These are phyloP conservation scores for Drosophila hydei DNA, from an alignment of 1,140 invertebrate species.

Conservation along the genomic window DNA sequence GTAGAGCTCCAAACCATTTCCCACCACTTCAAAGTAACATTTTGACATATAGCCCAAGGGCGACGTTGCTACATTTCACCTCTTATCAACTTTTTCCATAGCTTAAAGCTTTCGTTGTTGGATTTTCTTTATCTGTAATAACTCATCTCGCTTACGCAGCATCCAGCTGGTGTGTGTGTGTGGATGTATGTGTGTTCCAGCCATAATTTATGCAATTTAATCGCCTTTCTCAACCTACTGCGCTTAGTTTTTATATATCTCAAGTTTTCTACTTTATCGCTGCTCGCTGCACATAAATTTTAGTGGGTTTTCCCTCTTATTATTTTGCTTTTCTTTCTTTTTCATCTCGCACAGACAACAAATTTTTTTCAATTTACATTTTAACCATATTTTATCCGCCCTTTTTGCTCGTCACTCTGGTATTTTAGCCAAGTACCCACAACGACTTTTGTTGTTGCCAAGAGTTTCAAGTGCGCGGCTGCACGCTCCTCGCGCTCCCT, in stretches of 20 bases:
- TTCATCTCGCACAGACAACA: constrained; percentile 41
- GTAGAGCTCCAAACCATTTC: no score
- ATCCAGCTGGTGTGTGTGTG: constrained; percentile 27
- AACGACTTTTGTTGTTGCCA: constrained; percentile 30
- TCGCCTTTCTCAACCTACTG: constrained; percentile 53
- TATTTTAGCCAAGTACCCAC: constrained; percentile 13
- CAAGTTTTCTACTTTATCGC: constrained; percentile 49
- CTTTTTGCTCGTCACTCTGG: constrained; percentile 20
- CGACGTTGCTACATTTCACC: constrained; percentile 30
- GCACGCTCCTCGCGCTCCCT: constrained; percentile 7
- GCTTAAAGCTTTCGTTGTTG: constrained; percentile 29
- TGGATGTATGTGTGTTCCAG: constrained; percentile 10
- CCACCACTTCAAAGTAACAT: neutral
- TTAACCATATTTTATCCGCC: constrained; percentile 63
- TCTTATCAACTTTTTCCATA: neutral
- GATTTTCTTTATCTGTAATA: constrained; percentile 53
- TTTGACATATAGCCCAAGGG: neutral
- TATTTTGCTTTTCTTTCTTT: neutral
- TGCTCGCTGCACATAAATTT: constrained; percentile 58
- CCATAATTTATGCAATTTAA: constrained; percentile 72
- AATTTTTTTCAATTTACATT: constrained; percentile 57
- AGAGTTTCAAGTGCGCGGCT: constrained; percentile 28
- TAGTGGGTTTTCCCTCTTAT: neutral
- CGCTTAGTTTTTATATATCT: constrained; percentile 8
- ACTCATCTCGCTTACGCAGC: constrained; percentile 59